phyloP scores from a whole-genome alignment of 2,113 vertebrate genomes.

The Ceyx margarethae region DNA sequence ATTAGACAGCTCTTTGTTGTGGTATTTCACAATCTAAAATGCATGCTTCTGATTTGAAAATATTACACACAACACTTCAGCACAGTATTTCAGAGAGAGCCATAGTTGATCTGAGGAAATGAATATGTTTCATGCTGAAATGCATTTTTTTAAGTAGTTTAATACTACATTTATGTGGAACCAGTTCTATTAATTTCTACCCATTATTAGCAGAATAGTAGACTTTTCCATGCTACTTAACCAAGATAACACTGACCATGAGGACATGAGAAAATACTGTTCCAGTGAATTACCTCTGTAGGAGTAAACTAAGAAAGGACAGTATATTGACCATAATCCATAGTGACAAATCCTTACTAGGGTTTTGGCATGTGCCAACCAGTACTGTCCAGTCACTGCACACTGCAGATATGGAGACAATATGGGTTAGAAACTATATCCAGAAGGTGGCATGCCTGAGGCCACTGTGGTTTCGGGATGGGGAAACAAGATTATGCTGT shows the following conservation, averaged over 20 bases:
- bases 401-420: background rate
- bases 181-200: background rate
- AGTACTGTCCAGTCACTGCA: background rate
- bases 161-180: background rate
- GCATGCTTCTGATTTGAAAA: constrained; percentile 30
- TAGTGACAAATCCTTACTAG: background rate
- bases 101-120: background rate
- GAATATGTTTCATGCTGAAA: background rate
- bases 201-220: background rate
- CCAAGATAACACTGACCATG: background rate
- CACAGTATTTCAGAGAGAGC: background rate
- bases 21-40: constrained; percentile 36
- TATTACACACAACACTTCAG: background rate
- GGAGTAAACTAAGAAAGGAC: background rate
- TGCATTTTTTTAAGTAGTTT: background rate
- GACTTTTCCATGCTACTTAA: background rate
- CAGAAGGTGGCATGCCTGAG: background rate
- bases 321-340: background rate
- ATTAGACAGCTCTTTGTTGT: constrained; percentile 38
- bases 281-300: background rate
- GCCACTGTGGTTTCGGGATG: background rate
- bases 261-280: background rate
- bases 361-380: background rate
- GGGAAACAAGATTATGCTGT: background rate
- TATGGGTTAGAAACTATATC: background rate